These are phyloP conservation scores for Onychorhynchus coronatus DNA, from an alignment of 2,113 vertebrate species.

Conservation along the genomic window DNA sequence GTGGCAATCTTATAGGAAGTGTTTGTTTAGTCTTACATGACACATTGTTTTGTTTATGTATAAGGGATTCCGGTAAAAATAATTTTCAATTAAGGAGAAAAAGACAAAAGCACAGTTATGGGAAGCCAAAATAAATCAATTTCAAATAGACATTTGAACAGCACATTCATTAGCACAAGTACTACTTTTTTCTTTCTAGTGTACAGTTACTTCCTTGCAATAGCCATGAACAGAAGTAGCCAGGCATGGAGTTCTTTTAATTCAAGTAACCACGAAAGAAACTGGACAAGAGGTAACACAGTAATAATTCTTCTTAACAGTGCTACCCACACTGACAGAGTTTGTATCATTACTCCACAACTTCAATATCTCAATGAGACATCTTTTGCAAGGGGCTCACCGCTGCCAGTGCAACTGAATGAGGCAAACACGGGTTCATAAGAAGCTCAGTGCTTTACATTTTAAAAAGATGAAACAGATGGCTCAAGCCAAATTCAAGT, in stretches of 20 bases:
- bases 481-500: neutral
- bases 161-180: neutral
- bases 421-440: neutral
- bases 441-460: neutral
- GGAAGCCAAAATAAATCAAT: conserved; percentile 15
- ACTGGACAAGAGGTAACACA: neutral
- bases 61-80: conserved; percentile 48
- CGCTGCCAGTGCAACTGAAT: neutral
- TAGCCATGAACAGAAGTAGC: neutral
- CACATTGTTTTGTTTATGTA: conserved; percentile 62
- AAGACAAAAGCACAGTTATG: neutral
- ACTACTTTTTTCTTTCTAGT: neutral
- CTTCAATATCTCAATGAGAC: neutral
- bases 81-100: conserved; percentile 16
- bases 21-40: conserved; percentile 61
- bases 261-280: neutral
- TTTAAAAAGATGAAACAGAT: neutral
- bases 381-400: neutral
- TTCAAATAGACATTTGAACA: neutral
- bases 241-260: neutral
- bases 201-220: neutral
- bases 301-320: neutral
- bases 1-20: conserved; percentile 70
- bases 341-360: neutral
- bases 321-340: neutral